Conservation (phyloP, 2,113 vertebrate species). For the Donacobius atricapilla region DNA sequence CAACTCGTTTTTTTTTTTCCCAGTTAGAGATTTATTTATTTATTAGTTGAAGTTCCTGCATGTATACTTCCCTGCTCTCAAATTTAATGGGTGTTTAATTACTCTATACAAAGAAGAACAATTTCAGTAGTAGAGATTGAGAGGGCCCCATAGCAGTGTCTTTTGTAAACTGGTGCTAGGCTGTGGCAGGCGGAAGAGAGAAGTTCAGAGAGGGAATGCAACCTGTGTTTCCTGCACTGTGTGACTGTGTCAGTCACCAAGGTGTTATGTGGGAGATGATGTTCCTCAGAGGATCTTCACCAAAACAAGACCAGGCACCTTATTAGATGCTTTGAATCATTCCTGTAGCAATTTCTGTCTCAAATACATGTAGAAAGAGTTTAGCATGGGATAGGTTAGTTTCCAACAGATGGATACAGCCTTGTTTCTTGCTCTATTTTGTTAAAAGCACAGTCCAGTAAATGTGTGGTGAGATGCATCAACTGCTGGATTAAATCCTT, state of each 20-base stretch:
- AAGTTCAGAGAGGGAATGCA: neutral
- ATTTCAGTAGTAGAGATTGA: neutral
- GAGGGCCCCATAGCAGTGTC: neutral
- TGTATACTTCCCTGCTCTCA: neutral
- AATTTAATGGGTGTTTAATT: neutral
- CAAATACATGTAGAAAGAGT: neutral
- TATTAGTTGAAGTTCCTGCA: neutral
- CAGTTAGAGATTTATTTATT: neutral
- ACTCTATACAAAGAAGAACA: neutral
- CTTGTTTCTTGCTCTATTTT: neutral
- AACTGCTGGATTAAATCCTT: neutral
- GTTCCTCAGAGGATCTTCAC: neutral
- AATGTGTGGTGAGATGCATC: neutral
- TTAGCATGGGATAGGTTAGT: neutral
- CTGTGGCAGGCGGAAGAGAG: neutral
- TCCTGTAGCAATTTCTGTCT: neutral
- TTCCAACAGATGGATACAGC: neutral
- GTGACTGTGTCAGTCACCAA: neutral
- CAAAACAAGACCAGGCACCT: neutral
- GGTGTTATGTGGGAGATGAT: neutral
- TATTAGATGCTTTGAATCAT: neutral
- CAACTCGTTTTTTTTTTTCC: neutral
- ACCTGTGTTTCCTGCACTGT: neutral
- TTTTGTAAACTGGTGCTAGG: neutral
- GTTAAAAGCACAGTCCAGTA: neutral